Base-by-base conservation (phyloP, 2,888 invertebrate genomes). In the Steromphala cineraria region DNA sequence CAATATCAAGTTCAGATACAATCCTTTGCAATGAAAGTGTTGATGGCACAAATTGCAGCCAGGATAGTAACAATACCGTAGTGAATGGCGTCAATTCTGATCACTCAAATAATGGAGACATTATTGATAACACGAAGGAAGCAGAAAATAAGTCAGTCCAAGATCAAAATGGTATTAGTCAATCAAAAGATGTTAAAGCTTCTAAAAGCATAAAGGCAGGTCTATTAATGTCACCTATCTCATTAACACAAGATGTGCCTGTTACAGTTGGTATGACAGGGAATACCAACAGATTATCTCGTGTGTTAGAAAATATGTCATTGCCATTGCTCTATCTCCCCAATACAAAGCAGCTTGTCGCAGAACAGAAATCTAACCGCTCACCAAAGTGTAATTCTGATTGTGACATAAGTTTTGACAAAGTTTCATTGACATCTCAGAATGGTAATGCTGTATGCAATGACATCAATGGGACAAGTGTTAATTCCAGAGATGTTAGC, bases 291-390 rank as follows among this genome's bases (percentile, higher is more conserved):
- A 81, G 90, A 24, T 87, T 92, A 62, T 92, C 91, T 53, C 85
- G 89, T 46, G 92, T 92, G 36, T 85, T 92, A 75, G 90, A 92
- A 83, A 92, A 90, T 84, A 89, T 92, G 28, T 88, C 90, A 31
- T 84, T 90, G 40, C 87, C 90, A 15, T 83, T 91, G 36, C 82
- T 91, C 40, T 92, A 92, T 82, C 86, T 92, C 81, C 92, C 92
- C 24, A 89, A 86, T 19, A 92, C 91, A 10, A 89, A 88, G 80
- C 91, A 91, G 79, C 87, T 92, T 74, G 89, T 89, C 5, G 80
- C 86, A 79, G 80, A 81, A 46, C 78, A 80, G 4, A 80, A 79
- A n/a, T 19, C 46, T 24, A 17, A 53, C n/a, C 53, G 46, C 13
- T 52, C n/a, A 28, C 46, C 74, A 19, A 56, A 53, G 24, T 40